Conservation (phyloP, 2,797 vertebrate species). For the Smutsia temminckii region DNA sequence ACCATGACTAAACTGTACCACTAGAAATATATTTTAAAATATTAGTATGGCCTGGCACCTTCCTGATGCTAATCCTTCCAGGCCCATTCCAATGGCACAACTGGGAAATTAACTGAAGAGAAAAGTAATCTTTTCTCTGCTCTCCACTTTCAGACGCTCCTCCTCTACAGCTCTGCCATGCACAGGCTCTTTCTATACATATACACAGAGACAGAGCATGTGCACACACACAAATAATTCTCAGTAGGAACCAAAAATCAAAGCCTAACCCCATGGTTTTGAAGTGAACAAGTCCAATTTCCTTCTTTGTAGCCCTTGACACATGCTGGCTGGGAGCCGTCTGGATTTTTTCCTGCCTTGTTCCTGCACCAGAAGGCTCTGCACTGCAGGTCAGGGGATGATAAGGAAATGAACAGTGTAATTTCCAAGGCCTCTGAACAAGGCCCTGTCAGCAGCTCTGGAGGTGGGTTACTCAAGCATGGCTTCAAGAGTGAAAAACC, state of each 20-base stretch:
- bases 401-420: constrained; percentile 82
- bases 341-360: constrained; percentile 80
- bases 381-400: constrained; percentile 74
- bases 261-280: constrained; percentile 84
- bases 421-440: constrained; percentile 83
- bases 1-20: neutral
- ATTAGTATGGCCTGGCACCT: constrained; percentile 71
- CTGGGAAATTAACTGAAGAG: constrained; percentile 70
- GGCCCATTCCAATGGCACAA: constrained; percentile 52
- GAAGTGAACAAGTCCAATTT: constrained; percentile 86
- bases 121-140: constrained; percentile 67
- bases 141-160: constrained; percentile 58
- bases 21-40: constrained; percentile 68
- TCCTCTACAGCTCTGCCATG: constrained; percentile 65
- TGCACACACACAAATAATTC: constrained; percentile 83
- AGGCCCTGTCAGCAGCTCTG: constrained; percentile 84
- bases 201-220: constrained; percentile 63
- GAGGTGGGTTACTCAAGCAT: constrained; percentile 80
- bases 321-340: constrained; percentile 82
- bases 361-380: constrained; percentile 83
- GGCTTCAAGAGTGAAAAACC: constrained; percentile 77
- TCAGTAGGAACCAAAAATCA: constrained; percentile 84
- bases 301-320: constrained; percentile 86
- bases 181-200: constrained; percentile 62
- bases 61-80: constrained; percentile 58